A percentile compares a stretch with the other conserved stretches of the same genome.
phyloP scores from a whole-genome alignment of 1,140 invertebrate species.

The Drosophila baimaii region DNA sequence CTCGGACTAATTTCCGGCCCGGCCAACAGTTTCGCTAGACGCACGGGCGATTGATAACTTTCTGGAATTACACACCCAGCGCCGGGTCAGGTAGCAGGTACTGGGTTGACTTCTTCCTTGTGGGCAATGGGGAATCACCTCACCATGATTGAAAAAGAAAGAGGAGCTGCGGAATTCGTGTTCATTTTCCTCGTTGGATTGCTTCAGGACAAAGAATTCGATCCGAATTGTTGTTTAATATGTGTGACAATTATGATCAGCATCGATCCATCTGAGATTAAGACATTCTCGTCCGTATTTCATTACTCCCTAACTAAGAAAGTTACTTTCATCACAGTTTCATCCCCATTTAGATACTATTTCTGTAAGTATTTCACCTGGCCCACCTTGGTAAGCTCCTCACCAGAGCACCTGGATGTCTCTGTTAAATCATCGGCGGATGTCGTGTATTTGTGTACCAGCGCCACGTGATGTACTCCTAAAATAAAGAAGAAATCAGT shows the following conservation, averaged over 20 bases:
- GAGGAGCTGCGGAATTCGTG: not conserved
- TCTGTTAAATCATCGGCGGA: not conserved
- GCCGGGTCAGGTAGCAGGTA: conserved; percentile 42
- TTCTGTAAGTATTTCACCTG: not conserved
- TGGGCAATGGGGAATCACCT: conserved; percentile 22
- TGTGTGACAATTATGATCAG: no score
- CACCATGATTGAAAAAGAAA: not conserved
- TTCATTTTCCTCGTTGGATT: not conserved
- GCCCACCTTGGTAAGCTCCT: no score
- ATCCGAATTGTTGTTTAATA: no score
- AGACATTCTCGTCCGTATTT: no score
- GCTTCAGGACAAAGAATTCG: no score
- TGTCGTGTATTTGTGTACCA: conserved; percentile 2
- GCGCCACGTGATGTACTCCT: conserved; percentile 7
- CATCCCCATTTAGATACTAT: not conserved
- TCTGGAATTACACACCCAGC: conserved; percentile 56
- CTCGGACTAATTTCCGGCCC: conserved; percentile 63
- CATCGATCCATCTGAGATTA: no score
- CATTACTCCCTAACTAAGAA: no score
- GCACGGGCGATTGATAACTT: conserved; percentile 63
- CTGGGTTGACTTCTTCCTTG: conserved; percentile 28
- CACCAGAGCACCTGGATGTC: not conserved
- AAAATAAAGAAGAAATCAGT: conserved; percentile 3
- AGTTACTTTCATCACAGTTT: no score
- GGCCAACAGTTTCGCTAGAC: conserved; percentile 21